These are phyloP conservation scores for Melanophora roralis DNA, from an alignment of 2,888 invertebrate genomes.

Conservation along the genomic window DNA sequence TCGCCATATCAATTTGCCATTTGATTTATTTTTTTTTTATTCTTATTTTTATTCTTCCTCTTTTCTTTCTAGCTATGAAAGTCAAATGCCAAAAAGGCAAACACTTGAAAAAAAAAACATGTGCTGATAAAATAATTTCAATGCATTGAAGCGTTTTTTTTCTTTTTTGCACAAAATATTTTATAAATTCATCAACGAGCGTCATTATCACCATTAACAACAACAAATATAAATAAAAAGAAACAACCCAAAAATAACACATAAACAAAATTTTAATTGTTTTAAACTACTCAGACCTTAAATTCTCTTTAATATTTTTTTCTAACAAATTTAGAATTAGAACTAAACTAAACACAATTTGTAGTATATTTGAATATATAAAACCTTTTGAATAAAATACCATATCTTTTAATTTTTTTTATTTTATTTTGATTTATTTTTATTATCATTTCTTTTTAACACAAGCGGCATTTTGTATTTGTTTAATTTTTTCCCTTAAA, in stretches of 20 bases:
- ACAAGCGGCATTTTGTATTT: constrained; percentile 47
- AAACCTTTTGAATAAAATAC: too few relatives aligned
- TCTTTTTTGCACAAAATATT: constrained; percentile 44
- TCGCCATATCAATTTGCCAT: constrained; percentile 8
- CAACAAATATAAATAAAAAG: neutral
- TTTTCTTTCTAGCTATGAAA: constrained; percentile 1
- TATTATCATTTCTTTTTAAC: constrained; percentile 6
- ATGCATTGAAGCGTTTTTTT: neutral
- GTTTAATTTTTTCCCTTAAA: constrained; percentile 16
- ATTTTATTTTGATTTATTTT: neutral
- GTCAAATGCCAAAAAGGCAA: constrained; percentile 59
- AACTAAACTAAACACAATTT: constrained; percentile 47
- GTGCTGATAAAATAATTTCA: constrained; percentile 48
- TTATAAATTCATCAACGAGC: constrained; percentile 54
- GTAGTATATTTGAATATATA: neutral
- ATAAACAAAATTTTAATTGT: constrained; percentile 43
- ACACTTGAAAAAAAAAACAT: constrained; percentile 54
- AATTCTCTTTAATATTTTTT: constrained; percentile 9
- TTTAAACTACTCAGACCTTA: constrained; percentile 35
- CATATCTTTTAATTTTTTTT: too few relatives aligned
- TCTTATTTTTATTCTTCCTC: neutral
- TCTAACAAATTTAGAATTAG: constrained; percentile 34
- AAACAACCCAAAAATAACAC: constrained; percentile 23
- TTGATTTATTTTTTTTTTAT: neutral
- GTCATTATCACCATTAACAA: constrained; percentile 5